A percentile compares a stretch with the other conserved stretches of the same genome.
These are phyloP conservation scores for Xenotilapia caudafasciata DNA, from an alignment of 2,113 vertebrate genomes.

Conservation along the genomic window DNA sequence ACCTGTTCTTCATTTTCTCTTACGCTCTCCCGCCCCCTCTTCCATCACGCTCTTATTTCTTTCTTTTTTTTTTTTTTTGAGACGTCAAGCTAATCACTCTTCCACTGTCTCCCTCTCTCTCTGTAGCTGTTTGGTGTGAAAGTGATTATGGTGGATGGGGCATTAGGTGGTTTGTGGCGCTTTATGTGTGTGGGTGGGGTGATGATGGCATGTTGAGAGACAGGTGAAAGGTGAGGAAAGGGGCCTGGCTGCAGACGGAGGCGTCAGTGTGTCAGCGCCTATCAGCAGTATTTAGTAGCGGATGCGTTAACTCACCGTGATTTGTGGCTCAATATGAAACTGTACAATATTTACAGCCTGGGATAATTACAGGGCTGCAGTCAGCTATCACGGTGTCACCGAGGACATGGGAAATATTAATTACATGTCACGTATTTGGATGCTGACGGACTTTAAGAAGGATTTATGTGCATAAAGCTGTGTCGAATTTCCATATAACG, in stretches of 20 bases:
- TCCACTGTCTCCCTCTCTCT: background rate
- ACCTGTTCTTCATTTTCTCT: slow-evolving; percentile 36
- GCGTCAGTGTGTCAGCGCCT: slow-evolving; percentile 27
- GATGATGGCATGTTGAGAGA: slow-evolving; percentile 23
- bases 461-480: background rate
- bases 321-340: slow-evolving; percentile 31
- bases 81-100: slow-evolving; percentile 47
- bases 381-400: slow-evolving; percentile 5
- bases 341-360: slow-evolving; percentile 52
- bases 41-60: slow-evolving; percentile 13
- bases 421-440: slow-evolving; percentile 29
- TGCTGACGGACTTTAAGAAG: background rate
- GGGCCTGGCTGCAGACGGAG: slow-evolving; percentile 9
- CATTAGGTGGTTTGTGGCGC: background rate
- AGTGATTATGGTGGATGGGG: slow-evolving; percentile 18
- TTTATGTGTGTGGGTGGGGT: background rate
- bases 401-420: slow-evolving; percentile 20
- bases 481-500: background rate
- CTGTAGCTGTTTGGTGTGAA: slow-evolving; percentile 17
- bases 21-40: background rate
- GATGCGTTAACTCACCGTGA: slow-evolving; percentile 25
- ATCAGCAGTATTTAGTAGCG: slow-evolving; percentile 34
- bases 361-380: slow-evolving; percentile 49
- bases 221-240: slow-evolving; percentile 47
- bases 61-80: slow-evolving; percentile 5